Evolutionary conservation across 2,113 vertebrate species (phyloP), one percentile per base, ranked within the genome.

Genomic region (Tachuris rubrigastra): DNA sequence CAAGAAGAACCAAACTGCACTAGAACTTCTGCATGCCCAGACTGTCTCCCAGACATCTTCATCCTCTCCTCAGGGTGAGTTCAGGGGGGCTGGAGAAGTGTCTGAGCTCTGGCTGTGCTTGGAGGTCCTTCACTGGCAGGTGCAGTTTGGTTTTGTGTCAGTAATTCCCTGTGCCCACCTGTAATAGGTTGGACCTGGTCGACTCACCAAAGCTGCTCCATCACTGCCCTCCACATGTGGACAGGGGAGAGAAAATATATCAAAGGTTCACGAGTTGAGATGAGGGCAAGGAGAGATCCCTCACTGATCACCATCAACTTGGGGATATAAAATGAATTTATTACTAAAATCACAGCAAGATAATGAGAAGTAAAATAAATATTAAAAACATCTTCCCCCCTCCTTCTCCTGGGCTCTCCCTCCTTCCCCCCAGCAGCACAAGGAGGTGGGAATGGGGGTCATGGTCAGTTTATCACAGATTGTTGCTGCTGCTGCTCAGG

Each of bases 1-100:
- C 96, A 99, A 98, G 97, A 99, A 99, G 97, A 98, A 97, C 93
- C 99, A 99, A 97, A 98, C 98, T 12, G 98, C 99, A 75, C 98
- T 99, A 95, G 99, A 99, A 47, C 97, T 99, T 89, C 98, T 99
- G 94, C 99, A 99, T 3, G 98, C 99, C 84, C 99, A 99, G 95
- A 99, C 99, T 21, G 87, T 96, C 42, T 97, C 98, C 21, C 98
- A 99, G 73, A 98, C 98, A 71, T 98, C 98, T 15, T 98, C 98
- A 30, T 98, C 98, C 77, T 99, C 99, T 59, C 97, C 99, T 98
- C 99, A 99, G 99, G 99, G 99, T 99, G 79, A 95, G 98, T 35
- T 41, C 33, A 44, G 10, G 25, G 41, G 3, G 50, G 23, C n/a
- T 66, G 12, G 23, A 11, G 0, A 4, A 25, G n/a, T 6, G 9